phyloP scores from a whole-genome alignment of 2,113 vertebrate species.

The Gracilinanus agilis region DNA sequence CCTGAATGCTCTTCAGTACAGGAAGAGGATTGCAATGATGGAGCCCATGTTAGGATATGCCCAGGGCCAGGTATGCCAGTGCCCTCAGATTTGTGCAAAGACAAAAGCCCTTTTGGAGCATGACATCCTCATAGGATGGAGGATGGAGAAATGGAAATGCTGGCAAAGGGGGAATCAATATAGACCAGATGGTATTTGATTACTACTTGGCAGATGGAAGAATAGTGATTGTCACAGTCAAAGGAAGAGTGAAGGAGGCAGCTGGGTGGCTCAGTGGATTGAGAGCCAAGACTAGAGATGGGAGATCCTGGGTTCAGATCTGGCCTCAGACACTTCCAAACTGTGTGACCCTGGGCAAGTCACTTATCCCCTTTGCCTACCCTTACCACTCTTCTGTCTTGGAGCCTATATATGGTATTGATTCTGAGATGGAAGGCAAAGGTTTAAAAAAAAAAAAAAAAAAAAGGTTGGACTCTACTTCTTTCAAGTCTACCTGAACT shows the following conservation, averaged over 20 bases:
- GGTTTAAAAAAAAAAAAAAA: no score
- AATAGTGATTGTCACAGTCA: background rate
- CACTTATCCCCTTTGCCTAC: no score
- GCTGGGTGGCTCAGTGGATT: no score
- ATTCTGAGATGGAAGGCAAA: no score
- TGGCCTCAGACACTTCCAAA: no score
- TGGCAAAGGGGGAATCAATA: background rate
- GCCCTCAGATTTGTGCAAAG: accelerated
- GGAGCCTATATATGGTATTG: no score
- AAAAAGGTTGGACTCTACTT: background rate
- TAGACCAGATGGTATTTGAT: background rate
- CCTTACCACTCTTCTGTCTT: no score
- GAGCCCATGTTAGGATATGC: constrained; percentile 97
- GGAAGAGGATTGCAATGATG: constrained; percentile 95
- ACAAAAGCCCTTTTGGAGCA: background rate
- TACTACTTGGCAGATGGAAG: background rate
- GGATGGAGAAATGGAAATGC: background rate
- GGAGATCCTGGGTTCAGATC: no score
- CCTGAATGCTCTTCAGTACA: constrained; percentile 96
- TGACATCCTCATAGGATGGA: background rate
- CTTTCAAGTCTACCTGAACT: background rate
- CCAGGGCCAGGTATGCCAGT: constrained; percentile 89
- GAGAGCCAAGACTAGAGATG: no score
- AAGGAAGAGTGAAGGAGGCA: background rate
- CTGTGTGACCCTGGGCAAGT: no score